These are phyloP conservation scores for Syrmaticus mikado DNA, from an alignment of 2,113 vertebrate genomes.

Conservation along the genomic window DNA sequence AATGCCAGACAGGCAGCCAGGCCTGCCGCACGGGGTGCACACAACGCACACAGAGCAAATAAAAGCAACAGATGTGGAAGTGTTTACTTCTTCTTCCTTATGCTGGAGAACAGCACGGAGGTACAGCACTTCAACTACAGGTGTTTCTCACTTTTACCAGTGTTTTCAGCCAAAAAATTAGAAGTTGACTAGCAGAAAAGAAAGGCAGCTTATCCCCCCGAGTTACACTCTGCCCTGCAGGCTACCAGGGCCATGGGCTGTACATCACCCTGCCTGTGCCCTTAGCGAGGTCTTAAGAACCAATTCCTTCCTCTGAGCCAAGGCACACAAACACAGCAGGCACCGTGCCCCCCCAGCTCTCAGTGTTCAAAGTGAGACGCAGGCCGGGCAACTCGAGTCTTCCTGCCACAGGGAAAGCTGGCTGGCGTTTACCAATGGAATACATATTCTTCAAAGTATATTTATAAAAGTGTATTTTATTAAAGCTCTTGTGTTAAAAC, in stretches of 20 bases:
- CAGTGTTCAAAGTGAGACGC: not conserved
- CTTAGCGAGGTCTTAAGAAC: not conserved
- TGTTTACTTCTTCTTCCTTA: not conserved
- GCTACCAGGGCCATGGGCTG: not conserved
- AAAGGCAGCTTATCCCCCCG: not conserved
- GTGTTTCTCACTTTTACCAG: not conserved
- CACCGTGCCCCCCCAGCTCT: not conserved
- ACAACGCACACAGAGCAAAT: not conserved
- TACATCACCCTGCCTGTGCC: not conserved
- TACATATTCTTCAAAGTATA: not conserved
- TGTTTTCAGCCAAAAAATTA: not conserved
- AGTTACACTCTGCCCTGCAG: not conserved
- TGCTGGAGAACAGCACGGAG: not conserved
- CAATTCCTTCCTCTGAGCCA: not conserved
- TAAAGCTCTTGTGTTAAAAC: constrained; percentile 51
- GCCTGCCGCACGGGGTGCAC: not conserved
- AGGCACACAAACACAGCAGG: not conserved
- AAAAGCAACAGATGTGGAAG: not conserved
- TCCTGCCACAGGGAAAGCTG: not conserved
- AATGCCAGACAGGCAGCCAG: not conserved
- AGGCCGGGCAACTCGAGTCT: not conserved
- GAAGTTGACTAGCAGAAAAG: not conserved
- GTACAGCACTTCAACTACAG: not conserved
- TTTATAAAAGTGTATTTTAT: constrained; percentile 22
- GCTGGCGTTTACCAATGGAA: not conserved